These are phyloP conservation scores for Pteria penguin DNA, from an alignment of 2,888 invertebrate genomes.

Conservation along the genomic window DNA sequence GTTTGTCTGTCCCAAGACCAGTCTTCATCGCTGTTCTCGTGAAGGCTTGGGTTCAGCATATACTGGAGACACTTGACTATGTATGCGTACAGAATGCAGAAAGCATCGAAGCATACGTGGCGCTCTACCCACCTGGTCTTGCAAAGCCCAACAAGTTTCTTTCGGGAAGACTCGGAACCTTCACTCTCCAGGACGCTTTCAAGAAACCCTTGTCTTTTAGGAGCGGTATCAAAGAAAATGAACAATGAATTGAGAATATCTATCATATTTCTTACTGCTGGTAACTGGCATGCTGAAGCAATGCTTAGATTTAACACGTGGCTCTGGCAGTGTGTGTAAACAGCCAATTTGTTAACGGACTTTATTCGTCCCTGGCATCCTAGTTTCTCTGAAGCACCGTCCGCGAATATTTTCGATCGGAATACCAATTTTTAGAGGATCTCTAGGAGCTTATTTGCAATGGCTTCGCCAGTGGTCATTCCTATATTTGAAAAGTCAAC, in stretches of 20 bases:
- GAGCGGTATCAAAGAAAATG: too few species aligned
- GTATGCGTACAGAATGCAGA: background rate
- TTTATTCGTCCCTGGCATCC: slow-evolving; percentile 5
- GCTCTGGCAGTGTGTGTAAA: too few species aligned
- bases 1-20: slow-evolving; percentile 14
- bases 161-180: too few species aligned
- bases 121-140: background rate
- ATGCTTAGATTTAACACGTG: too few species aligned
- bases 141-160: background rate
- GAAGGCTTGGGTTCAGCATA: slow-evolving; percentile 4
- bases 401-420: background rate
- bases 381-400: slow-evolving; percentile 6
- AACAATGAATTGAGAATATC: too few species aligned
- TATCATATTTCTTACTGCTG: too few species aligned
- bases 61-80: background rate
- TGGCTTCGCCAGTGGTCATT: slow-evolving; percentile 9
- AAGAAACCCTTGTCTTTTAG: too few species aligned
- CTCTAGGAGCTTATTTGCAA: slow-evolving; percentile 1
- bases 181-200: too few species aligned
- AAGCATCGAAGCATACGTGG: background rate
- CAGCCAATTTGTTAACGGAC: background rate
- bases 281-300: too few species aligned
- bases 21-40: background rate
- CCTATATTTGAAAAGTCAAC: slow-evolving; percentile 9
- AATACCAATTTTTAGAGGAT: background rate